Base-by-base conservation (phyloP, 2,797 vertebrate species). In the Morelia viridis region DNA sequence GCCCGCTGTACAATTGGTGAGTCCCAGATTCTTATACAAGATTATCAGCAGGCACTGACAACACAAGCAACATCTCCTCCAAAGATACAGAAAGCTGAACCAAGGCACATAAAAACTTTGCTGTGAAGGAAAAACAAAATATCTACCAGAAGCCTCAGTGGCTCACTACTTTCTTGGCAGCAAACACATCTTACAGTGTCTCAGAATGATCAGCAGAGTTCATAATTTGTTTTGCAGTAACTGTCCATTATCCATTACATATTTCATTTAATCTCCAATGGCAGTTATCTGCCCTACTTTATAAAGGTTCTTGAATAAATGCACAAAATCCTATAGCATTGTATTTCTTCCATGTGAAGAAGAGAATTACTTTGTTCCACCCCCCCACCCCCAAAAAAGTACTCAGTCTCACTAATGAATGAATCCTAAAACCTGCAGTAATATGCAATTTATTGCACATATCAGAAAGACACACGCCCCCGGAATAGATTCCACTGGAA, bases 291-390 rank as follows among this genome's bases (percentile, higher is more conserved):
- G 89, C 94, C 92, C 85, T 89, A 91, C 88, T 92, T 93, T 91
- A 96, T 58, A 96, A 96, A 92, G 93, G 68, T 94, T 94, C 89
- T 22, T 95, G 92, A 95, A 96, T 31, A 92, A 86, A 91, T 95
- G 93, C 95, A 95, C 95, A 96, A 92, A 94, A 28, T 86, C 0
- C 76, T 94, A 92, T 92, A 90, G 93, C 57, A 93, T 13, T 94
- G 93, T 95, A 96, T 46, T 26, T 95, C 94, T 97, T 93, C 94
- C 93, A 95, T 96, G 95, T 93, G 95, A 96, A 96, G 9, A 96
- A 94, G 95, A 97, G 93, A 96, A 96, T 96, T 96, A 94, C 41
- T 80, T 80, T 24, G 76, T 46, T 80, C 19, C 41, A 80, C 19
- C 22, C 90, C 94, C 90, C 7, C 41, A 80, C 95, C 93, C 92